A percentile compares a stretch with the other conserved stretches of the same genome.
phyloP scores from a whole-genome alignment of 2,113 vertebrate genomes.

The Oreamnos americanus region DNA sequence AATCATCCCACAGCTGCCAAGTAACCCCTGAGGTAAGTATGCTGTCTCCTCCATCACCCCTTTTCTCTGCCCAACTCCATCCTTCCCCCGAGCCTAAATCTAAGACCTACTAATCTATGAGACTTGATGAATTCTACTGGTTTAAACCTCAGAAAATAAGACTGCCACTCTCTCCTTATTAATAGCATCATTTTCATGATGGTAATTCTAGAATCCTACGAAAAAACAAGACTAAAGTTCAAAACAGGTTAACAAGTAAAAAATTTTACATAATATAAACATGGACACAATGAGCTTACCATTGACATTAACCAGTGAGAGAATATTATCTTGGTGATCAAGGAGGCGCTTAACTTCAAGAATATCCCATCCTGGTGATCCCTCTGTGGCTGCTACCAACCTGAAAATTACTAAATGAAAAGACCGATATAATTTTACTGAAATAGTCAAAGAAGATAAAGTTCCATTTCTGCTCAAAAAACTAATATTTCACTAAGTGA shows the following conservation, averaged over 20 bases:
- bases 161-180: neutral
- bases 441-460: conserved; percentile 37
- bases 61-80: neutral
- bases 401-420: conserved; percentile 90
- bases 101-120: neutral
- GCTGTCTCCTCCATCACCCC: neutral
- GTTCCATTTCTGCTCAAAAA: conserved; percentile 37
- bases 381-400: conserved; percentile 78
- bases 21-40: neutral
- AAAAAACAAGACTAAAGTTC: neutral
- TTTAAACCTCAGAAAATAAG: conserved; percentile 29
- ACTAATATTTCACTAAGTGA: conserved; percentile 21
- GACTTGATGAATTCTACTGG: neutral
- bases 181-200: neutral
- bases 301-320: conserved; percentile 88
- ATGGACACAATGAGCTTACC: conserved; percentile 80
- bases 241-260: neutral
- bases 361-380: conserved; percentile 78
- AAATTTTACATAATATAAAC: neutral
- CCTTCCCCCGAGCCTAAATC: neutral
- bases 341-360: conserved; percentile 85
- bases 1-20: neutral
- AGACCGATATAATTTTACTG: conserved; percentile 30
- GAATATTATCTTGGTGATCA: conserved; percentile 93
- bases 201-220: neutral